A percentile compares a stretch with the other conserved stretches of the same genome.
phyloP scores from a whole-genome alignment of 2,113 vertebrate genomes.

The Diglossa brunneiventris region DNA sequence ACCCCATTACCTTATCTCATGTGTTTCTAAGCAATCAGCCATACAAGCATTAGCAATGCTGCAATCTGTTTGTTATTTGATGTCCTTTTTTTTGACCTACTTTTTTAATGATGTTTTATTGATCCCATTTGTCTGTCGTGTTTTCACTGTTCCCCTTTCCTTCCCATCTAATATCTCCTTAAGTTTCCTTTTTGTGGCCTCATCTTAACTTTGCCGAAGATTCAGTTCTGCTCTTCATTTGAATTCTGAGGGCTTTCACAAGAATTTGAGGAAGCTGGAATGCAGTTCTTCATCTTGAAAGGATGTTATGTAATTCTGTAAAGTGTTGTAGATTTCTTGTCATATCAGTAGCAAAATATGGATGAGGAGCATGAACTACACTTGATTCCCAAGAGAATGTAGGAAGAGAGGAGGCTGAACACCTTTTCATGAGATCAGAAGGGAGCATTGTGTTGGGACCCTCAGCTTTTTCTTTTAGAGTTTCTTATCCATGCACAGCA shows the following conservation, averaged over 20 bases:
- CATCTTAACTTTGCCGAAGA: background rate
- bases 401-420: background rate
- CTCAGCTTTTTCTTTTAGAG: background rate
- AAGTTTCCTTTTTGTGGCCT: background rate
- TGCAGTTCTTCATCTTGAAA: background rate
- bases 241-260: background rate
- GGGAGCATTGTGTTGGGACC: fast-evolving
- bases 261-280: background rate
- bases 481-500: background rate
- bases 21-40: background rate
- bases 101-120: background rate
- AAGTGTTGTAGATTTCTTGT: background rate
- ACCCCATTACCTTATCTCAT: fast-evolving
- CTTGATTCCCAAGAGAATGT: background rate
- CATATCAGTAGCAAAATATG: background rate
- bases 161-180: background rate
- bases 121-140: background rate
- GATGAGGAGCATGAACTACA: background rate
- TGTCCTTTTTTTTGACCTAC: fast-evolving
- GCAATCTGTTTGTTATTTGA: background rate
- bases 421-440: background rate
- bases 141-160: background rate
- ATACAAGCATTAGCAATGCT: background rate
- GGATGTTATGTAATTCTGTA: background rate
- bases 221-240: background rate